These are phyloP conservation scores for Trachelus tabidus DNA, from an alignment of 2,888 invertebrate species.

Conservation along the genomic window DNA sequence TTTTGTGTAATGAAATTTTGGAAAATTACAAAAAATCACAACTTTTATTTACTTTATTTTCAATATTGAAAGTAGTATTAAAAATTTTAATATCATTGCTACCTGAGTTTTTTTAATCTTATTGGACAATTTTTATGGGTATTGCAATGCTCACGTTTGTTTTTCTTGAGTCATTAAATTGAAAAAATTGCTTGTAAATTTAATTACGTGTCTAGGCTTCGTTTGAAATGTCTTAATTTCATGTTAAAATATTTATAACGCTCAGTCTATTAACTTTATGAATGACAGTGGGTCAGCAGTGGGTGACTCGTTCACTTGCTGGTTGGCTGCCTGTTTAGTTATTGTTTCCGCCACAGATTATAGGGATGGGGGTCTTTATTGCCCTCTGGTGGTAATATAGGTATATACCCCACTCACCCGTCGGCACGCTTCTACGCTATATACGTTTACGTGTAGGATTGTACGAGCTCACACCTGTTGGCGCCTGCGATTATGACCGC, in stretches of 20 bases:
- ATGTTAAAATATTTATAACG: background rate
- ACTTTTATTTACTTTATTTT: background rate
- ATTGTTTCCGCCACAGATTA: constrained; percentile 57
- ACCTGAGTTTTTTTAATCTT: background rate
- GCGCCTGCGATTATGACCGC: constrained; percentile 64
- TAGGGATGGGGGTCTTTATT: constrained; percentile 54
- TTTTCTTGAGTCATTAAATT: background rate
- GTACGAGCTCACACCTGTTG: constrained; percentile 63
- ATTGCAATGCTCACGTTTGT: background rate
- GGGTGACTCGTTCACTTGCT: constrained; percentile 5
- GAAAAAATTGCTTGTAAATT: background rate
- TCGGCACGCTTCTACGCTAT: constrained; percentile 25
- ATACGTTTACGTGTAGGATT: constrained; percentile 46
- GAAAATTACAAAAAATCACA: background rate
- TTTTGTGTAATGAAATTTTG: background rate
- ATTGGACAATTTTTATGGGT: background rate
- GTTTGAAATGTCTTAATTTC: background rate
- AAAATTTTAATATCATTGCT: background rate
- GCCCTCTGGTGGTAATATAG: constrained; percentile 47
- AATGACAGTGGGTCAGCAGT: constrained; percentile 23
- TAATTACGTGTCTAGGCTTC: background rate
- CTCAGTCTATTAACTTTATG: constrained; percentile 13
- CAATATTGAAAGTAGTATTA: background rate
- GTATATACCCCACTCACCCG: constrained; percentile 27
- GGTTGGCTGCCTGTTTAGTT: constrained; percentile 46